A percentile compares a stretch with the other conserved stretches of the same genome.
These are phyloP conservation scores for Podotricha telesiphe DNA, from an alignment of 2,888 invertebrate species.

Conservation along the genomic window DNA sequence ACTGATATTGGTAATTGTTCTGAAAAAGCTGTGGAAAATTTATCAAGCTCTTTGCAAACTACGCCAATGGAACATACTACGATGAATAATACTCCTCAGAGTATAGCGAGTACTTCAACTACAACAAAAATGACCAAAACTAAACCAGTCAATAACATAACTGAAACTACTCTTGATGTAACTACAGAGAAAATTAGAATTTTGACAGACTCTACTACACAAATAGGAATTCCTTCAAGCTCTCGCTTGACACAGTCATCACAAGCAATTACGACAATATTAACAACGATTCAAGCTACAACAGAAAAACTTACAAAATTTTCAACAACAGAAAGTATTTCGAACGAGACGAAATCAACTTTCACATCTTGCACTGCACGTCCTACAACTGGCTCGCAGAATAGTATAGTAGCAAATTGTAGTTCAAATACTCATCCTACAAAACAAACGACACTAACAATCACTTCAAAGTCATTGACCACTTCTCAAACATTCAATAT, in stretches of 20 bases:
- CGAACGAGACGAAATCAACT: conserved; percentile 18
- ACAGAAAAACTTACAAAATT: neutral
- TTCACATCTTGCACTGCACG: conserved; percentile 36
- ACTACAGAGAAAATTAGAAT: neutral
- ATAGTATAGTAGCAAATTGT: neutral
- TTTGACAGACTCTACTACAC: neutral
- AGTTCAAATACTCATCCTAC: neutral
- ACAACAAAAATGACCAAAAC: conserved; percentile 3
- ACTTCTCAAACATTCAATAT: neutral
- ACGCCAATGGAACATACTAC: neutral
- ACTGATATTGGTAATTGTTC: neutral
- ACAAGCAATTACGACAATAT: neutral
- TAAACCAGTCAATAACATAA: neutral
- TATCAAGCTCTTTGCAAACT: neutral
- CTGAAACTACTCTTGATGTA: neutral
- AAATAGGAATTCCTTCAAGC: neutral
- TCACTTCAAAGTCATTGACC: conserved; percentile 24
- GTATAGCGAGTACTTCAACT: neutral
- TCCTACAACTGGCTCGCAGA: neutral
- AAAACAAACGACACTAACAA: conserved; percentile 14
- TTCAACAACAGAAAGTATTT: neutral
- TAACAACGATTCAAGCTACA: conserved; percentile 1
- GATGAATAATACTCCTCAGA: neutral
- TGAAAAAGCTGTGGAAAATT: neutral
- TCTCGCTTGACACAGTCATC: neutral